Conservation (phyloP, 1,140 invertebrate species). For the Dinothrombium tinctorium region DNA sequence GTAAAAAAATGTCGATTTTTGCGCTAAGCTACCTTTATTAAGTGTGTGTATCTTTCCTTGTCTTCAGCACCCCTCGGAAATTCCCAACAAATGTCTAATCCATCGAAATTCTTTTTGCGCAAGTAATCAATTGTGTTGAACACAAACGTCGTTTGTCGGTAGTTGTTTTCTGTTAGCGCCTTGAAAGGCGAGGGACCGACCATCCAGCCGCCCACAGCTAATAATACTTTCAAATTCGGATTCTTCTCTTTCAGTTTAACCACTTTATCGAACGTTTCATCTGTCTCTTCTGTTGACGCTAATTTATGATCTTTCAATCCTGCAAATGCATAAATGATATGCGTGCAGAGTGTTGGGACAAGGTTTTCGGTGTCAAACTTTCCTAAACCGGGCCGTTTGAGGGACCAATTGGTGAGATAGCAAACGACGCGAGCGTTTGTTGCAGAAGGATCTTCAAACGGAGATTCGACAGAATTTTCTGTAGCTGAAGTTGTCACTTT, state of each 20-base stretch:
- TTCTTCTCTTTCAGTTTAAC: constrained; percentile 64
- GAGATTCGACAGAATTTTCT: constrained; percentile 18
- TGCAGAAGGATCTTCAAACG: background rate
- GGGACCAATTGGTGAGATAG: constrained; percentile 81
- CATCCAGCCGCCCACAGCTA: constrained; percentile 84
- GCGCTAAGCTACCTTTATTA: too few relatives aligned
- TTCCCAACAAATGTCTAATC: constrained; percentile 90
- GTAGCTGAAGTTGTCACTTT: background rate
- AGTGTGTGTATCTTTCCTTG: constrained; percentile 18
- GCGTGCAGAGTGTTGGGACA: constrained; percentile 60
- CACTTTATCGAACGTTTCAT: constrained; percentile 26
- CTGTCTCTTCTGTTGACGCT: constrained; percentile 43
- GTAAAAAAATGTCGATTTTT: too few relatives aligned
- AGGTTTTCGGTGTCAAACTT: constrained; percentile 68
- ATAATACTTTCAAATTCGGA: constrained; percentile 60
- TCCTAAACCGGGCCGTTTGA: constrained; percentile 56
- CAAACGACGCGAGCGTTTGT: constrained; percentile 40
- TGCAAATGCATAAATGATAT: constrained; percentile 77
- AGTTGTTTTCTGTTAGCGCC: constrained; percentile 44
- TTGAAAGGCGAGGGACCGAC: constrained; percentile 74
- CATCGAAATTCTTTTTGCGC: constrained; percentile 72
- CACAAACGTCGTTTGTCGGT: constrained; percentile 75
- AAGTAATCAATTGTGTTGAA: constrained; percentile 80
- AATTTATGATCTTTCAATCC: constrained; percentile 46
- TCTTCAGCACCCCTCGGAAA: constrained; percentile 73